Evolutionary conservation across 2,888 invertebrate genomes (phyloP).

Genomic region (Rhagonycha lutea): DNA sequence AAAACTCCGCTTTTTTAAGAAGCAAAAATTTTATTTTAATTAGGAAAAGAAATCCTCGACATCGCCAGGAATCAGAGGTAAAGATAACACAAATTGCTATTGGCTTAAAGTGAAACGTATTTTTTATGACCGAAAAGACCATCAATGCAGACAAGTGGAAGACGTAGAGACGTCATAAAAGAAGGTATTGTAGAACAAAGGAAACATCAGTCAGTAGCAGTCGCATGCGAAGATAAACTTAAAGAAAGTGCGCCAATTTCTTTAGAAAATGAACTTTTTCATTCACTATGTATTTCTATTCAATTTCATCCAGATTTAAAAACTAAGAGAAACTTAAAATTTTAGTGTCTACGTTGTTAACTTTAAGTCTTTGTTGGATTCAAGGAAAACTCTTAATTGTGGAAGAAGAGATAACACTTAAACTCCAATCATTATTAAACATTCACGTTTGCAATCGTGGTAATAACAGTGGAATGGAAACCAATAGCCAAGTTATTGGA

Average conservation of each 20-base stretch:
- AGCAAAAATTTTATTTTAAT: background rate
- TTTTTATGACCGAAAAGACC: slow-evolving; percentile 43
- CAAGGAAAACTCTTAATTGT: background rate
- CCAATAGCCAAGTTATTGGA: background rate
- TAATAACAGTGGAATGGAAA: background rate
- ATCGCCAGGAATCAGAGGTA: slow-evolving; percentile 3
- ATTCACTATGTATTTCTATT: slow-evolving; percentile 28
- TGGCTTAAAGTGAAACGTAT: slow-evolving; percentile 30
- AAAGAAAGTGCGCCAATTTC: slow-evolving; percentile 47
- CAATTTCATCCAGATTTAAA: slow-evolving; percentile 31
- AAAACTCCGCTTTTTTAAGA: background rate
- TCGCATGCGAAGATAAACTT: slow-evolving; percentile 43
- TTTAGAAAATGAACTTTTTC: slow-evolving; percentile 44
- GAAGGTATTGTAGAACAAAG: slow-evolving; percentile 41
- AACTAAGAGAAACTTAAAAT: background rate
- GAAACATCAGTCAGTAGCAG: slow-evolving; percentile 45
- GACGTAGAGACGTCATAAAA: slow-evolving; percentile 44
- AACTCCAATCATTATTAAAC: background rate
- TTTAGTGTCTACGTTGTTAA: background rate
- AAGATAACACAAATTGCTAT: slow-evolving; percentile 35
- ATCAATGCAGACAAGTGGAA: slow-evolving; percentile 46
- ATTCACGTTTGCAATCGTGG: background rate
- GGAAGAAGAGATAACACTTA: background rate
- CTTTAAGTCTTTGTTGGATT: background rate
- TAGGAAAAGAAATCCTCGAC: background rate